Evolutionary conservation across 2,113 vertebrate species (phyloP).

Genomic region (Elachura formosa): DNA sequence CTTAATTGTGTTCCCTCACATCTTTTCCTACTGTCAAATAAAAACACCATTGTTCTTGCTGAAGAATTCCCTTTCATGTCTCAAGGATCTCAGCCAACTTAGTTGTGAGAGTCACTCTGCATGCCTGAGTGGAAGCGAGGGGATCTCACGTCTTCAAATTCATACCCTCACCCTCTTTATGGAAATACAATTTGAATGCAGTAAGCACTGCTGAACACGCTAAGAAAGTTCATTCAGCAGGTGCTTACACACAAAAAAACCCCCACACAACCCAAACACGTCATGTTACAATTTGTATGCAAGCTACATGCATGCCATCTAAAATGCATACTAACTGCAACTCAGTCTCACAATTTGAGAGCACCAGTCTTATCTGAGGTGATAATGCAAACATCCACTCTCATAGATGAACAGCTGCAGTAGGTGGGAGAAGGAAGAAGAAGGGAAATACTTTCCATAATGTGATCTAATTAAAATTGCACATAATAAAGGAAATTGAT

Average conservation of each 20-base stretch:
- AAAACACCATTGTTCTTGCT: constrained; percentile 70
- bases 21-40: constrained; percentile 71
- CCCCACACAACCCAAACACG: background rate
- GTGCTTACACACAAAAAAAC: background rate
- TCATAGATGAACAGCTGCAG: constrained; percentile 27
- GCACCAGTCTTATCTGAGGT: constrained; percentile 32
- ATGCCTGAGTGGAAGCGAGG: constrained; percentile 48
- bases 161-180: background rate
- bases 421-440: background rate
- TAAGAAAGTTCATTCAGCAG: constrained; percentile 46
- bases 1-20: constrained; percentile 67
- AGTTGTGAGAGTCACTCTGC: constrained; percentile 69
- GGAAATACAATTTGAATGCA: constrained; percentile 45
- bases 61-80: constrained; percentile 74
- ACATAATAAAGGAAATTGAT: constrained; percentile 49
- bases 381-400: constrained; percentile 50
- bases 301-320: background rate
- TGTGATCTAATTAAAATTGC: constrained; percentile 60
- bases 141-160: constrained; percentile 44
- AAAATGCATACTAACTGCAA: constrained; percentile 29
- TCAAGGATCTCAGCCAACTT: constrained; percentile 70
- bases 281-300: constrained; percentile 8
- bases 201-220: constrained; percentile 3
- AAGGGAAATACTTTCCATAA: constrained; percentile 34
- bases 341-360: constrained; percentile 6